Base-by-base conservation (phyloP, 1,140 invertebrate genomes). In the Lycorma delicatula region DNA sequence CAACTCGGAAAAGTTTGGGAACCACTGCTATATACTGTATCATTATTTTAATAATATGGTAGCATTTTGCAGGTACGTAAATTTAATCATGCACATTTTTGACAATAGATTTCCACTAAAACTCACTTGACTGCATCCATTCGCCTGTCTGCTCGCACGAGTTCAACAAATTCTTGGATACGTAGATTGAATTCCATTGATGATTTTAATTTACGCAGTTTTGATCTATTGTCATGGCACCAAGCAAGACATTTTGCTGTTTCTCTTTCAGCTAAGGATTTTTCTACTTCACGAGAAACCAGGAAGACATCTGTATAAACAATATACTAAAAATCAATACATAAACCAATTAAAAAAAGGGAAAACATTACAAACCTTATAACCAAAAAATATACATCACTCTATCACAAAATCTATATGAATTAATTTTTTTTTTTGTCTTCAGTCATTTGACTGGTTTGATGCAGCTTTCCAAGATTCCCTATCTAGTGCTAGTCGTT, bases 191-290 rank as follows among this genome's bases (percentile, higher is more conserved):
- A 97, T 71, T 91, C 89, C 80, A 92, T 86, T 25, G 81, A 89
- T 20, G 87, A 90, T 66, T 91, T 90, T 52, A 96, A 80, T 76
- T 97, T 97, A 41, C 93, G 78, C 46, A 98, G 78, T 70, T 97
- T 98, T 3, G 93, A 96, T 70, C 92, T 89, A 76, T 99, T 98
- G 67, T 98, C 96, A 67, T 93, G 87, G 70, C 95, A 97, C 96
- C 96, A 99, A 49, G 85, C 79, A n/a, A 97, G 78, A 69, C 94
- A 97, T 64, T 90, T 89, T 3, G 78, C 76, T 5, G 93, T 96
- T 70, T 97, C 91, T 54, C 84, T 83, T 55, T 81, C 81, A 0
- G 77, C 72, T 27, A 98, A 71, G 60, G 86, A 87, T 36, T 81
- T 79, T 68, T 91, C 88, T 0, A 97, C 91, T 70, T 95, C 90